These are phyloP conservation scores for Diabrotica undecimpunctata DNA, from an alignment of 1,140 invertebrate species.

Conservation along the genomic window DNA sequence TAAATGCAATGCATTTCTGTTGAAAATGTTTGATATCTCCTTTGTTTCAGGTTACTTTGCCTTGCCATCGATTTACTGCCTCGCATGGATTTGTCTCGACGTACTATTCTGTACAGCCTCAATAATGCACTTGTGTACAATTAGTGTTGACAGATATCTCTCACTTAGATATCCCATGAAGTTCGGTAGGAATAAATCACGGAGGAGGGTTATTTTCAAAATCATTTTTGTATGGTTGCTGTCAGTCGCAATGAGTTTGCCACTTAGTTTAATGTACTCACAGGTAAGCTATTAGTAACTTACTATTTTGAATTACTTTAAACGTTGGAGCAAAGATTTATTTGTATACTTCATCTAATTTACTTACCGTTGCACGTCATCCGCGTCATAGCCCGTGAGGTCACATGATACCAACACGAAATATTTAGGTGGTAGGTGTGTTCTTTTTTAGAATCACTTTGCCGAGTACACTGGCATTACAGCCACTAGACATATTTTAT, in stretches of 20 bases:
- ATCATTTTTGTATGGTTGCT: slow-evolving; percentile 89
- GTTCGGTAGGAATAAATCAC: slow-evolving; percentile 86
- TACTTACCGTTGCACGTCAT: too few relatives aligned
- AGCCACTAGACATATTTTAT: too few relatives aligned
- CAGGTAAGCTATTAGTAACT: slow-evolving; percentile 55
- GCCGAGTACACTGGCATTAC: too few relatives aligned
- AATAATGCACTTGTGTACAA: slow-evolving; percentile 94
- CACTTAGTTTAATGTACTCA: slow-evolving; percentile 82
- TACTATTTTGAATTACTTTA: too few relatives aligned
- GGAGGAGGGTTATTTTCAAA: slow-evolving; percentile 78
- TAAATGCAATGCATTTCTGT: too few relatives aligned
- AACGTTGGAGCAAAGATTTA: too few relatives aligned
- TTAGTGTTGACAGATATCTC: slow-evolving; percentile 87
- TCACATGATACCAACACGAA: too few relatives aligned
- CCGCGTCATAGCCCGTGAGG: too few relatives aligned
- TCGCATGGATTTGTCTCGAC: slow-evolving; percentile 86
- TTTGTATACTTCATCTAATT: too few relatives aligned
- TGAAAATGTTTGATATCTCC: too few relatives aligned
- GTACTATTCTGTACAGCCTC: slow-evolving; percentile 94
- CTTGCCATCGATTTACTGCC: slow-evolving; percentile 73
- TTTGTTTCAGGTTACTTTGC: slow-evolving; percentile 74
- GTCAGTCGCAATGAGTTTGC: slow-evolving; percentile 84
- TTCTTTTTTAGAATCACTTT: too few relatives aligned
- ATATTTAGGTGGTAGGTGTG: too few relatives aligned
- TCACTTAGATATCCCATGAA: slow-evolving; percentile 83